Evolutionary conservation across 2,113 vertebrate species (phyloP), one percentile per base, ranked within the genome.

Genomic region (Protomyctophum bolini): DNA sequence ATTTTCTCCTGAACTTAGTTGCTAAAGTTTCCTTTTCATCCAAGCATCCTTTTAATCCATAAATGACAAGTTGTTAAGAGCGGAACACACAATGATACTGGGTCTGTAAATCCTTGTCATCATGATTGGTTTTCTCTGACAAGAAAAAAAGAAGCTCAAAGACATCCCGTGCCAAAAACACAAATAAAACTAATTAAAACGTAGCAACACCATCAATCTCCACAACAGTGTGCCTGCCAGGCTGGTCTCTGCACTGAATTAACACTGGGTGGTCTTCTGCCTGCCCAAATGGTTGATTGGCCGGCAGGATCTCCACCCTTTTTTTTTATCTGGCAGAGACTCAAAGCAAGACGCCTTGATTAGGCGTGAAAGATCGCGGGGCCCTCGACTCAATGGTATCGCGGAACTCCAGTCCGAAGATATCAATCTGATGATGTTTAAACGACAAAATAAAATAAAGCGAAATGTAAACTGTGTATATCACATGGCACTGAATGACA

Each of bases 101-200:
- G 63, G 51, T 80, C 68, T 78, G 79, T 85, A 80, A 87, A 87
- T 86, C 77, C 67, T 61, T 72, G 74, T 85, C 72, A 78, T 29
- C 1, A 8, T 85, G 85, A 88, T 87, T 90, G 67, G 65, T 77
- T 87, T 90, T 68, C 63, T 70, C 72, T 77, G 75, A 81, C 70
- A 71, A 70, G 54, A 8, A 4, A 56, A 12, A 48, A 67, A 73
- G 77, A 75, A 50, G 55, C 50, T 67, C 62, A 70, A 57, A 83
- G 52, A 68, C 48, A 67, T 58, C 41, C 55, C 6, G 12, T 74
- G 86, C 87, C 86, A 90, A 85, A 87, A 89, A 83, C 74, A 82
- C 76, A 87, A 89, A 91, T 88, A 77, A 88, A 88, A 88, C 83
- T 87, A 91, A 93, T 92, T 88, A 90, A 91, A 41, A 88, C 62